Conservation (phyloP, 2,888 invertebrate species). For the Pimpla rufipes region DNA sequence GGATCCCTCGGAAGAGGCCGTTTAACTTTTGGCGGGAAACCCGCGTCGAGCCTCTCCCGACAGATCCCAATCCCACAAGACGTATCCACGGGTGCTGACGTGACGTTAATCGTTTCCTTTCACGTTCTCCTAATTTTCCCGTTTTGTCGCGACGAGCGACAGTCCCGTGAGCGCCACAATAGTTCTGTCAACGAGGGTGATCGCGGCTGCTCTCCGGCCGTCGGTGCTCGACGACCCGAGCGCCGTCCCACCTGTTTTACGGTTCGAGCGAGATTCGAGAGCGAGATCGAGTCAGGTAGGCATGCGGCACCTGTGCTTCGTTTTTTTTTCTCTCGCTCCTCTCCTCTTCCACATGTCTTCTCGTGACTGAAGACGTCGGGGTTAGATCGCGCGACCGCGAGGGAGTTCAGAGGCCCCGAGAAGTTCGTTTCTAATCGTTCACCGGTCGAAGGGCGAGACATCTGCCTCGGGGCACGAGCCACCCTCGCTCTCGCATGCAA, state of each 20-base stretch:
- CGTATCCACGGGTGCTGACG: conserved; percentile 52
- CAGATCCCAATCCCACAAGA: conserved; percentile 30
- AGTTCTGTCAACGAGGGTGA: conserved; percentile 66
- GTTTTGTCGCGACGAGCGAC: conserved; percentile 33
- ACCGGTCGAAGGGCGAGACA: conserved; percentile 42
- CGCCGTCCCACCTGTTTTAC: conserved; percentile 11
- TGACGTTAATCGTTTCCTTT: conserved; percentile 30
- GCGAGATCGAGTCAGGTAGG: conserved; percentile 40
- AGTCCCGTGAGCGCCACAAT: conserved; percentile 50
- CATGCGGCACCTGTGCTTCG: conserved; percentile 59
- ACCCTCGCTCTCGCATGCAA: conserved; percentile 50
- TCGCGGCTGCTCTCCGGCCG: conserved; percentile 36
- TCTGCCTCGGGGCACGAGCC: conserved; percentile 65
- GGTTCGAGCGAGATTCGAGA: conserved; percentile 51
- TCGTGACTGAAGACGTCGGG: conserved; percentile 9
- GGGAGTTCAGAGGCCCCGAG: conserved; percentile 20
- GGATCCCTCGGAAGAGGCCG: neutral
- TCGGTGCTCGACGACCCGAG: conserved; percentile 28
- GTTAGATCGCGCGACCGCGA: conserved; percentile 44
- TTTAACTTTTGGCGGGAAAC: conserved; percentile 65
- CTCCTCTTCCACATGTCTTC: neutral
- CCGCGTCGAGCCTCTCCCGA: neutral
- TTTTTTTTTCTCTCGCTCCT: conserved; percentile 14
- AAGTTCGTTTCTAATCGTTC: conserved; percentile 65
- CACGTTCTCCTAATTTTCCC: conserved; percentile 46